A percentile compares a stretch with the other conserved stretches of the same genome.
phyloP scores from a whole-genome alignment of 2,888 invertebrate species.

The Marasmarcha lunaedactyla region DNA sequence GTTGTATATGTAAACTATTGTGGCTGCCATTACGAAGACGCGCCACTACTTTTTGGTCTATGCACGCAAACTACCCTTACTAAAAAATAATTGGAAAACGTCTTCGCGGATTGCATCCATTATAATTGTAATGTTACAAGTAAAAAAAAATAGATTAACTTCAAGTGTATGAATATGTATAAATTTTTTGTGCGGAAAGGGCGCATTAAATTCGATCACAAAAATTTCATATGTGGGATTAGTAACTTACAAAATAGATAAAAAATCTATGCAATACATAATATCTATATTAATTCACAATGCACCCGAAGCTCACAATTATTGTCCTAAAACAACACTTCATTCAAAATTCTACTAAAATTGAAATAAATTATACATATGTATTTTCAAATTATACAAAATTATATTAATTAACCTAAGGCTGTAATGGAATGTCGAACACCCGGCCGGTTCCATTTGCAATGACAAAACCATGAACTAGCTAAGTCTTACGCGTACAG shows the following conservation, averaged over 20 bases:
- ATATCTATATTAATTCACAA: slow-evolving; percentile 23
- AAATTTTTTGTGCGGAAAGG: too few relatives aligned
- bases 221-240: too few relatives aligned
- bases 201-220: too few relatives aligned
- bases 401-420: slow-evolving; percentile 24
- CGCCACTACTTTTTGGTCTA: too few relatives aligned
- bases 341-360: slow-evolving; percentile 53
- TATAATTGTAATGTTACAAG: too few relatives aligned
- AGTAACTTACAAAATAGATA: neutral
- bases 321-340: slow-evolving; percentile 44
- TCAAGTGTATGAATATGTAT: too few relatives aligned
- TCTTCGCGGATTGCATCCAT: too few relatives aligned
- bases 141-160: too few relatives aligned
- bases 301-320: slow-evolving; percentile 48
- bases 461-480: slow-evolving; percentile 40
- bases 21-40: too few relatives aligned
- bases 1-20: too few relatives aligned
- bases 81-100: too few relatives aligned
- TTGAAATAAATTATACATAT: slow-evolving; percentile 49
- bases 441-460: slow-evolving; percentile 36
- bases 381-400: slow-evolving; percentile 36
- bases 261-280: slow-evolving; percentile 9
- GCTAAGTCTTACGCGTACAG: slow-evolving; percentile 34
- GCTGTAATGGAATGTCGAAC: slow-evolving; percentile 39
- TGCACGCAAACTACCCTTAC: too few relatives aligned